Evolutionary conservation across 2,113 vertebrate genomes (phyloP), one percentile per base, ranked within the genome.

Genomic region (Mirounga angustirostris): DNA sequence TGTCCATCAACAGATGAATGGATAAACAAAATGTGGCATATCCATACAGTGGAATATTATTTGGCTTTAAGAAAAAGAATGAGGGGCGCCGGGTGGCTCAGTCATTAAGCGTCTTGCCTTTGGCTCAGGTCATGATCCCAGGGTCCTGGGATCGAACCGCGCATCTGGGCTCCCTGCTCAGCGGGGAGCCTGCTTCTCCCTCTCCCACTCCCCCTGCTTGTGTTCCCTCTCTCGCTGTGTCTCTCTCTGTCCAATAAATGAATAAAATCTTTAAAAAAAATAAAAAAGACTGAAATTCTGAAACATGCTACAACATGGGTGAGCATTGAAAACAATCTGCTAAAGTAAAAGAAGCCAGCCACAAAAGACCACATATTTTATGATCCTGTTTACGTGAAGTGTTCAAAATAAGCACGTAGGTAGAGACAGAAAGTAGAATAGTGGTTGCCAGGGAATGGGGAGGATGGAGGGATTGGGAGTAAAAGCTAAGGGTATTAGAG

Each of bases 261-360:
- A 9, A 40, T 50, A 33, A 9, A 10, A 65, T 78, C 7, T 73
- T 78, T 52, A 71, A 71, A 71, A 22, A 50, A 40, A 40, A 71
- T 36, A 36, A 61, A 61, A 63, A 63, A 13, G 26, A 63, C 28
- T 63, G 22, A 69, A 78, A 74, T 86, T 87, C 40, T 52, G 56
- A 74, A n/a, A 59, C 16, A 65, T 67, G 30, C 30, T 76, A 54
- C 19, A n/a, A 40, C 22, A 50, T 59, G 14, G 8, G 81, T 81
- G 81, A 87, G 59, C 28, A 10, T 87, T 95, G 81, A 82, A 86
- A 91, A 81, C 13, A 93, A 82, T 73, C 59, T 61, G 19, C 65
- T 95, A 65, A 56, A 61, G 24, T 33, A 33, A 76, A 96, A 94
- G n/a, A 79, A 50, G 16, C 11, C 28, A 78, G 36, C 36, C 90